These are phyloP conservation scores for Pardalotus punctatus DNA, from an alignment of 2,113 vertebrate genomes.

Conservation along the genomic window DNA sequence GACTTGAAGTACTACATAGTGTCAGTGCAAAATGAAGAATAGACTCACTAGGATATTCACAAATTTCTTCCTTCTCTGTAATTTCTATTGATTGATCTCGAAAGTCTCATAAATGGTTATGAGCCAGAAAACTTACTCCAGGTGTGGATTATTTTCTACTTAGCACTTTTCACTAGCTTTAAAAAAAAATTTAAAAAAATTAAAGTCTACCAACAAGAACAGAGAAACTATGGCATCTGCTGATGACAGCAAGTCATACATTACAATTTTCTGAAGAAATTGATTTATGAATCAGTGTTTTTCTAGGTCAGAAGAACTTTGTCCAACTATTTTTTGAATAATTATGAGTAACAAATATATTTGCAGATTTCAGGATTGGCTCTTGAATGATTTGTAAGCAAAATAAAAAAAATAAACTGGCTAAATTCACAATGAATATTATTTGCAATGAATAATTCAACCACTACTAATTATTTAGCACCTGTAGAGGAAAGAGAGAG, in stretches of 20 bases:
- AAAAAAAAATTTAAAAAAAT: neutral
- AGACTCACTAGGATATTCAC: neutral
- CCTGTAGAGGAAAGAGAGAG: slow-evolving; percentile 58
- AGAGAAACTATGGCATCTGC: neutral
- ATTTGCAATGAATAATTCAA: slow-evolving; percentile 71
- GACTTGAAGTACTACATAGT: neutral
- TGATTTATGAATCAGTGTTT: neutral
- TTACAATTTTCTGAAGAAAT: neutral
- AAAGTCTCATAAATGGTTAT: neutral
- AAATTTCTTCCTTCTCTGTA: neutral
- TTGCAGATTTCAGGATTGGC: neutral
- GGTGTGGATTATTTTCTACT: neutral
- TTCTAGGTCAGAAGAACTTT: neutral
- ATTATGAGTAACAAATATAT: neutral
- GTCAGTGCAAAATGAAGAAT: neutral
- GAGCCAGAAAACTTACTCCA: neutral
- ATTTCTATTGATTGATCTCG: neutral
- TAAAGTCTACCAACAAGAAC: neutral
- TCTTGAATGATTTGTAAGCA: slow-evolving; percentile 55
- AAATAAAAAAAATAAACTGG: neutral
- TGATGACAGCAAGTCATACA: neutral
- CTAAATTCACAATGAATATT: slow-evolving; percentile 69
- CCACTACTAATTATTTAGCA: slow-evolving; percentile 68
- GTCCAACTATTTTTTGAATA: slow-evolving; percentile 3
- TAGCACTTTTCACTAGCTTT: neutral